Evolutionary conservation across 1,140 invertebrate genomes (phyloP), one percentile per base, ranked within the genome.

Genomic region (Solenopsis invicta): DNA sequence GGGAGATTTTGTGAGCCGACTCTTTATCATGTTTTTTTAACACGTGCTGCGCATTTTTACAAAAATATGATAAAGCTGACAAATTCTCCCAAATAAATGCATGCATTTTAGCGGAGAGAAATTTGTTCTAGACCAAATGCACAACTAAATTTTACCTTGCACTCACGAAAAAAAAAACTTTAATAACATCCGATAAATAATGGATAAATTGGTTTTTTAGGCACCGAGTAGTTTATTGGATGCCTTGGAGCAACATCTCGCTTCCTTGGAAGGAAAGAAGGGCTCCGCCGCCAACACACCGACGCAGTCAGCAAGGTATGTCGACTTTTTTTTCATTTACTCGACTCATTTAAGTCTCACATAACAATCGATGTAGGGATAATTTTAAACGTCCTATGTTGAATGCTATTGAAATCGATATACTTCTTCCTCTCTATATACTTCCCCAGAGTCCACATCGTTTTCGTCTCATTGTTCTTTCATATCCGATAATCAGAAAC

Each of bases 221-320:
- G 99, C 99, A n/a, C 99, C 99, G 0, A 99, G 99, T 94, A 99
- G 99, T 96, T 96, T 99, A 67, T 95, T 99, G 69, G 99, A 99
- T 95, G 99, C 99, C 0, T 96, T 99, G 72, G 99, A 99, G 94
- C 98, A 99, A 90, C 99, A 99, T 96, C 96, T 99, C 67, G 98
- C 97, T 37, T 97, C 98, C 1, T 94, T 99, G 45, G 99, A 99
- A 94, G 99, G 99, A 64, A 98, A 98, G 92, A 99, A 99, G 95
- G 97, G 97, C 13, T 98, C 98, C 8, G 97, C 97, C 29, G 97
- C 97, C 34, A 97, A 98, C 93, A 98, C 98, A 34, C 98, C 98
- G 59, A 98, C 98, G 8, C 97, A 98, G 92, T 97, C 98, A 18
- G 97, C 97, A 76, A 98, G 97, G 98, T 98, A 96, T 92, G 91